Percentiles rank a stretch among this genome's conserved stretches.
phyloP scores from a whole-genome alignment of 2,113 vertebrate genomes.

The Gila orcuttii region DNA sequence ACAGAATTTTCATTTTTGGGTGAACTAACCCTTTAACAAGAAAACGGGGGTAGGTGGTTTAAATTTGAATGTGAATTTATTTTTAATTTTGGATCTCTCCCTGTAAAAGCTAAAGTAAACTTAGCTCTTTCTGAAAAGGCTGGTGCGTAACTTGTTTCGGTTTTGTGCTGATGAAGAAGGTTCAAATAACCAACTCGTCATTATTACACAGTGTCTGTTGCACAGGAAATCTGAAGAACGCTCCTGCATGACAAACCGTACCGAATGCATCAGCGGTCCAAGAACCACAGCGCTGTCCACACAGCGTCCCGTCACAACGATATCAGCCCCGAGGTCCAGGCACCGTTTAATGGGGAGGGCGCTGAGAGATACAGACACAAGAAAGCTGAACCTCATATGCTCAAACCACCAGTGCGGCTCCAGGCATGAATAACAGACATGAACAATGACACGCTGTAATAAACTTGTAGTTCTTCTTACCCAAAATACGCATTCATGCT shows the following conservation, averaged over 20 bases:
- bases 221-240: background rate
- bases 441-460: background rate
- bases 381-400: constrained; percentile 10
- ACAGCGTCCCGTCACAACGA: constrained; percentile 84
- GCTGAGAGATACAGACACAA: constrained; percentile 60
- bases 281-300: constrained; percentile 86
- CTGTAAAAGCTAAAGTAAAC: background rate
- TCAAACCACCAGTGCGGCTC: constrained; percentile 9
- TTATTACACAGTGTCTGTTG: background rate
- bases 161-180: background rate
- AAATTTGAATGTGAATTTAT: background rate
- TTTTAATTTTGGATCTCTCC: background rate
- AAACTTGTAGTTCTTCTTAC: constrained; percentile 65
- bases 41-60: background rate
- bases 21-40: too few relatives aligned
- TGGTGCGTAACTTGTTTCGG: background rate
- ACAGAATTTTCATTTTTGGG: too few relatives aligned
- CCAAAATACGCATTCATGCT: constrained; percentile 88
- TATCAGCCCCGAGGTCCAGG: constrained; percentile 84
- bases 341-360: constrained; percentile 82
- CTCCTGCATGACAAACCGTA: constrained; percentile 57
- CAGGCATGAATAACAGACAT: background rate
- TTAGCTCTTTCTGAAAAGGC: background rate
- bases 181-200: background rate
- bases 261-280: constrained; percentile 85